These are phyloP conservation scores for Amphibalanus amphitrite DNA, from an alignment of 1,140 invertebrate genomes.

Conservation along the genomic window DNA sequence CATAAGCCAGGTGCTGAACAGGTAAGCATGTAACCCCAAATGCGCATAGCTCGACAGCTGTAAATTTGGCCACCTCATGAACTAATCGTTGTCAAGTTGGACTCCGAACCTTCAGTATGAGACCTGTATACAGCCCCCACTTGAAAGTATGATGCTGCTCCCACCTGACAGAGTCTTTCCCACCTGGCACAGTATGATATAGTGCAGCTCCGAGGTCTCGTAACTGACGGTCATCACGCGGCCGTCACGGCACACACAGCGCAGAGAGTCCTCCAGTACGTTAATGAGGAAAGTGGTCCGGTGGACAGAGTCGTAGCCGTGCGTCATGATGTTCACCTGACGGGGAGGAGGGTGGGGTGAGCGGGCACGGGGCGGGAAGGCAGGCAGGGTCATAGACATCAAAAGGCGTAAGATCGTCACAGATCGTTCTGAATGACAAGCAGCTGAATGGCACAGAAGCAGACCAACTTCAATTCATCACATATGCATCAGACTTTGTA, in stretches of 20 bases:
- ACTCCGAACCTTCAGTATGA: too few relatives aligned
- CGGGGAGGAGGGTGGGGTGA: not conserved
- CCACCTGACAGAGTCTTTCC: conserved; percentile 5
- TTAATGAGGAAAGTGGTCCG: conserved; percentile 72
- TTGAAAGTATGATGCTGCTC: too few relatives aligned
- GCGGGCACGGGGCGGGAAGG: too few relatives aligned
- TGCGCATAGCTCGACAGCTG: too few relatives aligned
- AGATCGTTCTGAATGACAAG: too few relatives aligned
- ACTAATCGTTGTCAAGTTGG: too few relatives aligned
- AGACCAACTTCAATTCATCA: too few relatives aligned
- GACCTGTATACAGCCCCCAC: too few relatives aligned
- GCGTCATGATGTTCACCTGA: conserved; percentile 75
- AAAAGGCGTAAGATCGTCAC: not conserved
- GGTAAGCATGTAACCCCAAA: not conserved
- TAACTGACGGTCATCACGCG: conserved; percentile 81
- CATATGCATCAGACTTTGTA: too few relatives aligned
- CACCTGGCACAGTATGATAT: conserved; percentile 85
- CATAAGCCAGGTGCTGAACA: not conserved
- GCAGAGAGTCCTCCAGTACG: conserved; percentile 81
- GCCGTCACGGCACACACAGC: conserved; percentile 80
- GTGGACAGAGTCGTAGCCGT: conserved; percentile 43
- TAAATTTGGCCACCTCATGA: too few relatives aligned
- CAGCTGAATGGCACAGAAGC: not conserved
- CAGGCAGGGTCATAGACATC: not conserved
- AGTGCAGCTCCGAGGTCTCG: conserved; percentile 77